Evolutionary conservation across 2,888 invertebrate species (phyloP), one percentile per base, ranked within the genome.

Genomic region (Diarsia dahlii): DNA sequence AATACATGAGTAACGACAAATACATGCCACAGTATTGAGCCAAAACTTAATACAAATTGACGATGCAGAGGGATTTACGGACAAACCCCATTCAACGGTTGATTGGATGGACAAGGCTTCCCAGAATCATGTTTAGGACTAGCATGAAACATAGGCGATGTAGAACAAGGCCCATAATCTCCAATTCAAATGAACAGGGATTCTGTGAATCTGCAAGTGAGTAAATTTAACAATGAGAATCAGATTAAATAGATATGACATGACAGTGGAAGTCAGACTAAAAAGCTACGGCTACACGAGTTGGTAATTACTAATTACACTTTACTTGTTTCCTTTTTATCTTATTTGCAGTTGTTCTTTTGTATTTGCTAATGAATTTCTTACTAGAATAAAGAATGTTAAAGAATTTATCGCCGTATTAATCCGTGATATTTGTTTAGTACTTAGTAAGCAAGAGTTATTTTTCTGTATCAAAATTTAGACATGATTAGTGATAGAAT

Each of bases 301-400:
- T 8, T 15, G 39, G 69, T 54, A 75, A 79, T 68, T 74, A 71
- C 54, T 68, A 58, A 28, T 28, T 28, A 28, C 28, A 28, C 28
- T 71, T 68, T 34, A 64, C 20, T 48, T 71, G 58, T 62, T 52
- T 62, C 34, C 12, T 54, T 20, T 28, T 34, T 78, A 54, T 54
- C 18, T 71, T 69, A 82, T 65, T 50, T 62, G 15, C 15, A 62
- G 20, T 66, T 54, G 10, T 66, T 66, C n/a, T 68, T 82, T 71
- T n/a, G 67, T 74, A 23, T 45, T 58, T 64, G 20, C 46, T 56
- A 28, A 56, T n/a, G 39, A 62, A n/a, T 63, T 48, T 56, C 46
- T 34, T 45, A 60, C 18, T 15, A 12, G 23, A 5, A 54, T n/a
- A 15, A 52, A 39, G 18, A 62, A 52, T 62, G 52, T 70, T 13